Evolutionary conservation across 1,140 invertebrate species (phyloP).

Genomic region (Steinernema feltiae): DNA sequence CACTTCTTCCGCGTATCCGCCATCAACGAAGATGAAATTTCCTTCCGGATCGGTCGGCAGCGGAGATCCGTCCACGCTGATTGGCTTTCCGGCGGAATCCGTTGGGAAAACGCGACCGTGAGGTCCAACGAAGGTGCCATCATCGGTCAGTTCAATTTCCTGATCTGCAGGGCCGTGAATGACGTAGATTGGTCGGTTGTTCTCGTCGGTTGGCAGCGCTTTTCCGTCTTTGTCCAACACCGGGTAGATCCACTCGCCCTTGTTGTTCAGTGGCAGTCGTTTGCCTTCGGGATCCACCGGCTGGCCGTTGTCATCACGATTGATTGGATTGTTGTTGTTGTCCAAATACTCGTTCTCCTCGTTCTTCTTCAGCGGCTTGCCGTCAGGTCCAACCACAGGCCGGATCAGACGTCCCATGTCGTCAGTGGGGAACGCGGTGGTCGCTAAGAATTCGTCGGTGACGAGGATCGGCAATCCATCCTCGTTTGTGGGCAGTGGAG

Average conservation of each 20-base stretch:
- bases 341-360: slow-evolving; percentile 16
- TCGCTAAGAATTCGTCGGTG: slow-evolving; percentile 26
- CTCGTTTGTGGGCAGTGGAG: slow-evolving; percentile 41
- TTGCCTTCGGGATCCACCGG: slow-evolving; percentile 23
- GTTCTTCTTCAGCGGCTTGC: slow-evolving; percentile 34
- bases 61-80: slow-evolving; percentile 26
- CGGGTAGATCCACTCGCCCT: slow-evolving; percentile 48
- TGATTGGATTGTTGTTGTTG: not conserved
- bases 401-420: not conserved
- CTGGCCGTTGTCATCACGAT: slow-evolving; percentile 17
- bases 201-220: slow-evolving; percentile 21
- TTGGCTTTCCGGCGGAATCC: slow-evolving; percentile 24
- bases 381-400: slow-evolving; percentile 40
- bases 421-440: not conserved
- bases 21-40: not conserved
- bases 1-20: not conserved
- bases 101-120: slow-evolving; percentile 26
- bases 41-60: slow-evolving; percentile 24
- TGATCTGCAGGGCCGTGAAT: slow-evolving; percentile 18
- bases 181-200: slow-evolving; percentile 11
- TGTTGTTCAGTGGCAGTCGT: slow-evolving; percentile 12
- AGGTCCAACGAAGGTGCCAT: slow-evolving; percentile 18
- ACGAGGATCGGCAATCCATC: slow-evolving; percentile 32
- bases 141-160: not conserved
- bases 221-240: slow-evolving; percentile 29